phyloP scores from a whole-genome alignment of 2,888 invertebrate genomes.

The Leucophora obtusa region DNA sequence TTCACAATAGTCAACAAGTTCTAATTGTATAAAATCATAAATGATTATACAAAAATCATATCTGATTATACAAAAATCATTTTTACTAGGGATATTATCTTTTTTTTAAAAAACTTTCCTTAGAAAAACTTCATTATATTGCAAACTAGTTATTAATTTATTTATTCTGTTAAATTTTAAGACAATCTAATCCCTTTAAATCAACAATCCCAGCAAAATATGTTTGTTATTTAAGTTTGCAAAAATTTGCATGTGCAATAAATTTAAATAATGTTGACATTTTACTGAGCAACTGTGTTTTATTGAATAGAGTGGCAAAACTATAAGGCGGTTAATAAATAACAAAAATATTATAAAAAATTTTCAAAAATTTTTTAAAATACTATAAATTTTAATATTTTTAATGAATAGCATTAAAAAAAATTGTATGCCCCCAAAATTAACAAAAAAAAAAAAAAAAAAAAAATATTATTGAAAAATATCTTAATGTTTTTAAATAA shows the following conservation, averaged over 20 bases:
- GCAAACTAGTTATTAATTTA: too few relatives aligned
- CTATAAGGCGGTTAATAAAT: conserved; percentile 5
- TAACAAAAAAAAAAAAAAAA: not conserved
- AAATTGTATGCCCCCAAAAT: not conserved
- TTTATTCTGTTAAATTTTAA: not conserved
- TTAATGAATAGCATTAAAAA: conserved; percentile 9
- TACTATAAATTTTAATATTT: conserved; percentile 33
- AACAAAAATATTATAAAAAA: not conserved
- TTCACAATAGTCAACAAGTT: too few relatives aligned
- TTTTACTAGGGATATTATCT: too few relatives aligned
- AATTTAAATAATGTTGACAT: conserved; percentile 48
- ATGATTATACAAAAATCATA: too few relatives aligned
- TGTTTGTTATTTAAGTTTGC: conserved; percentile 30
- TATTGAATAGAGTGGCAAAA: not conserved
- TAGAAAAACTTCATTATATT: too few relatives aligned
- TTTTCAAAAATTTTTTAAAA: conserved; percentile 30
- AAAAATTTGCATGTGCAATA: conserved; percentile 42
- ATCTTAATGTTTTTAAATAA: conserved; percentile 24
- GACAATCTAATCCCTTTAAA: not conserved
- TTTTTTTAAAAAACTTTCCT: too few relatives aligned
- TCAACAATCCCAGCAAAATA: not conserved
- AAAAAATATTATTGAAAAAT: not conserved
- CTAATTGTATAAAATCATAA: too few relatives aligned
- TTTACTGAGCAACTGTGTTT: conserved; percentile 24
- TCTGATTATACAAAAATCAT: too few relatives aligned